phyloP scores from a whole-genome alignment of 2,113 vertebrate genomes.

The Pituophis catenifer region DNA sequence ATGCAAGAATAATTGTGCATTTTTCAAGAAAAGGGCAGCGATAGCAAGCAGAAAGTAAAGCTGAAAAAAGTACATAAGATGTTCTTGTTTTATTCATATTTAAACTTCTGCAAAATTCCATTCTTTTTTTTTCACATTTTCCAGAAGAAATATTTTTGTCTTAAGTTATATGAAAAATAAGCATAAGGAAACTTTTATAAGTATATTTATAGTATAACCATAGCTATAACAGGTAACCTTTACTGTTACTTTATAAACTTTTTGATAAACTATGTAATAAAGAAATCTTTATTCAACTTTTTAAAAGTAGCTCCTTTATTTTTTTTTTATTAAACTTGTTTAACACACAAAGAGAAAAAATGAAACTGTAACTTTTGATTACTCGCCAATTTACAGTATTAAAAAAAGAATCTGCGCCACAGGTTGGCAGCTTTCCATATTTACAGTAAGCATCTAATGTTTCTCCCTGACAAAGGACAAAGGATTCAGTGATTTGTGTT shows the following conservation, averaged over 20 bases:
- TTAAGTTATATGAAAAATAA: constrained; percentile 15
- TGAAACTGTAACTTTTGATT: constrained; percentile 80
- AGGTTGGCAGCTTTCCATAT: constrained; percentile 77
- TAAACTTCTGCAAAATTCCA: constrained; percentile 44
- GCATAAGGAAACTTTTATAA: not conserved
- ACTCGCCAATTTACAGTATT: constrained; percentile 85
- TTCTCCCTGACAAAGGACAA: constrained; percentile 76
- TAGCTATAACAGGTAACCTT: not conserved
- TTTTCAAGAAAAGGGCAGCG: constrained; percentile 26
- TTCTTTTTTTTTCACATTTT: constrained; percentile 52
- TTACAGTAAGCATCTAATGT: constrained; percentile 80
- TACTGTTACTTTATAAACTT: constrained; percentile 11
- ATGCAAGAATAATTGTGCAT: constrained; percentile 41
- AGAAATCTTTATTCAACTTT: constrained; percentile 52
- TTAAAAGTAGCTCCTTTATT: constrained; percentile 55
- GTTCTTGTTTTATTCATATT: constrained; percentile 44
- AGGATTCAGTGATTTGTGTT: constrained; percentile 67
- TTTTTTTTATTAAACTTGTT: constrained; percentile 59
- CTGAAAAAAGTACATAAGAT: constrained; percentile 32
- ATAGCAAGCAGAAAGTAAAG: constrained; percentile 42
- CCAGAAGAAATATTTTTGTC: constrained; percentile 59
- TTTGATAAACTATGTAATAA: constrained; percentile 35
- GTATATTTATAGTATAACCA: not conserved
- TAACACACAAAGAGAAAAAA: constrained; percentile 76
- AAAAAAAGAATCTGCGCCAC: constrained; percentile 80